phyloP scores from a whole-genome alignment of 2,113 vertebrate genomes.

The Phrynosoma platyrhinos region DNA sequence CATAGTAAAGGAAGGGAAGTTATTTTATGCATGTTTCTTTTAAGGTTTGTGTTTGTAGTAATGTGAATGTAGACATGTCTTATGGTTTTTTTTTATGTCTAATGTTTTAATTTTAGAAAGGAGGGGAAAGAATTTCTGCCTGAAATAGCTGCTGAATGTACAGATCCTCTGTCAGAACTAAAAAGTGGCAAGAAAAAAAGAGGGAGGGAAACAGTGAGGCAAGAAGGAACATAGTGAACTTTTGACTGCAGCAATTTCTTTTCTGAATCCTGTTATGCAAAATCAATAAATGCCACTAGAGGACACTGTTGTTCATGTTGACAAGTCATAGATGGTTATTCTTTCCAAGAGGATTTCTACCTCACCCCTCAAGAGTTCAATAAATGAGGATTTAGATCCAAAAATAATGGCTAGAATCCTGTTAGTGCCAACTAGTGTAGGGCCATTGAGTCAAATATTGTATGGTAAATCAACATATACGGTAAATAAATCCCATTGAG shows the following conservation, averaged over 20 bases:
- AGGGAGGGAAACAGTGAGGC: too few relatives aligned
- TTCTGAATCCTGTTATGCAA: background rate
- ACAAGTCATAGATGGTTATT: background rate
- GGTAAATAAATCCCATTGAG: too few relatives aligned
- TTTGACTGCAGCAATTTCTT: background rate
- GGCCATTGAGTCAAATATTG: too few relatives aligned
- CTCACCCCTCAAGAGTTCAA: background rate
- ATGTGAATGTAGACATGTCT: background rate
- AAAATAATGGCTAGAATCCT: background rate
- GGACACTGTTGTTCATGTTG: accelerated
- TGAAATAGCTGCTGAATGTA: background rate
- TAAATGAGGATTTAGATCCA: background rate
- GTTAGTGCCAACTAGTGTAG: too few relatives aligned
- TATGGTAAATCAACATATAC: too few relatives aligned
- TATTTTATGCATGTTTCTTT: background rate
- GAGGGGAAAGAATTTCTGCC: background rate
- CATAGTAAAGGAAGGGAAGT: too few relatives aligned
- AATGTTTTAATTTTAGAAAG: too few relatives aligned
- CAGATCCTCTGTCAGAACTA: background rate
- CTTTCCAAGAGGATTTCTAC: background rate
- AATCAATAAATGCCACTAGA: accelerated
- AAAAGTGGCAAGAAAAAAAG: background rate
- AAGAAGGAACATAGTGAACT: too few relatives aligned
- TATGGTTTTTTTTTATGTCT: too few relatives aligned
- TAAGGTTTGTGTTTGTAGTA: too few relatives aligned